Base-by-base conservation (phyloP, 2,797 vertebrate genomes). In the Aselliscus stoliczkanus region DNA sequence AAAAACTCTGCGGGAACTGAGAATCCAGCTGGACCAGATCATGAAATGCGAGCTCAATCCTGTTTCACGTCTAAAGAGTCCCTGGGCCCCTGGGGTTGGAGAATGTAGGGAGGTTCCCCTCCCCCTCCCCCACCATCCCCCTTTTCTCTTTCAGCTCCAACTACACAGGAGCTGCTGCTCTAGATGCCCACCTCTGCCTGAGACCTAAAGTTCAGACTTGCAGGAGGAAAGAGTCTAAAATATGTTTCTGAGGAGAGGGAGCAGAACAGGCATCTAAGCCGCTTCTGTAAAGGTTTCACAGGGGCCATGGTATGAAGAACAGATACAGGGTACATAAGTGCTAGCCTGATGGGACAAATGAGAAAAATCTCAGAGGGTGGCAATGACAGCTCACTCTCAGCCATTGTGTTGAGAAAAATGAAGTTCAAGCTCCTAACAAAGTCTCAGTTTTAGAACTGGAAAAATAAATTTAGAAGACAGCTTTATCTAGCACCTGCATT, bases 321-420 rank as follows among this genome's bases (percentile, higher is more conserved):
- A 97, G 92, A 88, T 73, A 92, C 65, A 56, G 72, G 96, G 73
- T 70, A 44, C 70, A 2, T 52, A 96, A 85, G 88, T 95, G 94
- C 86, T 73, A 88, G 90, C 90, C 94, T 65, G 44, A 93, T 88
- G 90, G 92, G 94, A 92, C 92, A 96, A 88, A 96, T 94, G 93
- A 96, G 93, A 83, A 90, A 79, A 85, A 93, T 86, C 79, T 72
- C 70, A 18, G 77, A 92, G 88, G 72, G 92, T 88, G 94, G 82
- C 47, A 77, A 70, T 86, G 92, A 95, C 69, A 91, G 94, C 81
- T 88, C 92, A 81, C 72, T 88, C 67, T n/a, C 93, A 88, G 88
- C 84, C 90, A 23, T 72, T 21, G 5, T 82, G 37, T 62, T 50
- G 44, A 84, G 92, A 20, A 85, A 73, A 94, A 54, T 79, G 81